A percentile compares a stretch with the other conserved stretches of the same genome.
Evolutionary conservation across 2,888 invertebrate species (phyloP).

Genomic region (Phyllotreta cruciferae): DNA sequence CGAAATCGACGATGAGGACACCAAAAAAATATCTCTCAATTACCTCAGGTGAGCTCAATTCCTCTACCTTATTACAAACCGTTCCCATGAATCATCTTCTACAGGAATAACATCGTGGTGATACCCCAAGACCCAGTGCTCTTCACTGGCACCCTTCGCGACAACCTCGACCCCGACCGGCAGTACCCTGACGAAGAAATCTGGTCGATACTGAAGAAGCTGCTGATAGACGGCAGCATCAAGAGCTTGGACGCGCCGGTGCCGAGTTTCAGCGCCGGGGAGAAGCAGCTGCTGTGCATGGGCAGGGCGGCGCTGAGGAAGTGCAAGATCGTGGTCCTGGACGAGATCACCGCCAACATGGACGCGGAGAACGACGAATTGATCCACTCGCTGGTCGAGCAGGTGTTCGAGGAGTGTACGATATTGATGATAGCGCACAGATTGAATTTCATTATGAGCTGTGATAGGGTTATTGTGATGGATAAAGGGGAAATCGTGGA

Average conservation of each 20-base stretch:
- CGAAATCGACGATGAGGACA: conserved; percentile 31
- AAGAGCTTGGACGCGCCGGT: conserved; percentile 46
- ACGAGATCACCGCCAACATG: conserved; percentile 66
- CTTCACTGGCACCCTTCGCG: conserved; percentile 64
- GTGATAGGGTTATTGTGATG: conserved; percentile 63
- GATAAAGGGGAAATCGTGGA: conserved; percentile 59
- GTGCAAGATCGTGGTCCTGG: conserved; percentile 62
- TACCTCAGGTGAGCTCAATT: conserved; percentile 26
- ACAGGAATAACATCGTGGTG: conserved; percentile 60
- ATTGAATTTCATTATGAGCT: conserved; percentile 64
- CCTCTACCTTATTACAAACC: not conserved
- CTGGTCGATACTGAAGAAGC: conserved; percentile 50
- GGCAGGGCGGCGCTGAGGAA: conserved; percentile 63
- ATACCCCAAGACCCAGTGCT: conserved; percentile 63
- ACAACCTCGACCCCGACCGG: conserved; percentile 47
- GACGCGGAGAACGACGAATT: conserved; percentile 62
- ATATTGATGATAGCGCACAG: conserved; percentile 61
- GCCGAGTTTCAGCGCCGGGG: conserved; percentile 60
- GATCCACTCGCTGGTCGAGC: conserved; percentile 63
- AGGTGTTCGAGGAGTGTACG: conserved; percentile 62
- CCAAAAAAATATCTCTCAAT: conserved; percentile 58
- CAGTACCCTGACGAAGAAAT: conserved; percentile 42
- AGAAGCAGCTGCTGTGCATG: conserved; percentile 64
- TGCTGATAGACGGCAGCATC: conserved; percentile 52
- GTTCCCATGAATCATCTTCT: conserved; percentile 24